Base-by-base conservation (phyloP, 2,888 invertebrate genomes). In the Ennomos erosarius region DNA sequence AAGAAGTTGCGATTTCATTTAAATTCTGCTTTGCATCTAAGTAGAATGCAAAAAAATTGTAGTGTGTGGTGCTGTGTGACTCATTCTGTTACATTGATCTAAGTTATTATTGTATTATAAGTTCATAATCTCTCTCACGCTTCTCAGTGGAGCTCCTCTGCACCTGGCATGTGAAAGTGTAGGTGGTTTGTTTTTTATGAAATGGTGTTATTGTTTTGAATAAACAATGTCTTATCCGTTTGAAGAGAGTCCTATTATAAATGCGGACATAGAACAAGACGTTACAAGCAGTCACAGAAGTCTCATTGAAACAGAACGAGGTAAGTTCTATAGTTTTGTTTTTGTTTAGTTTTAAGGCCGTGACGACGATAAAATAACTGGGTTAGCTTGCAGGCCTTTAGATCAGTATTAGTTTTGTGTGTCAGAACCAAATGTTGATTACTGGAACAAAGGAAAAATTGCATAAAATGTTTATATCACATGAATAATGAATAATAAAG, bases 231-330 rank as follows among this genome's bases (percentile, higher is more conserved):
- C 90, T 67, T 81, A 81, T 58, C 73, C 83, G 62, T 70, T 74
- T 61, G 91, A 92, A 81, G 90, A 92, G 73, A 88, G 83, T 75
- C 86, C 89, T 59, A 88, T 90, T 65, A 83, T 90, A 68, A 89
- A 90, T 73, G 79, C 87, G 44, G 90, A 92, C 67, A 88, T 90
- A 62, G 88, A 88, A 73, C 68, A 90, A 71, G 88, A 91, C 81
- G 81, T 88, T 72, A 88, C 87, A 10, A 82, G 83, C 67, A 87
- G 85, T 70, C 79, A 68, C 53, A 79, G 87, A 59, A 88, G 84
- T 70, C 79, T 92, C 45, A 82, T 92, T 60, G 82, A 83, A 51
- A 73, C 73, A 36, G 87, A 84, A 65, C 72, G 65, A 77, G 87
- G 91, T 90, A 79, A 64, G 67, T 62, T 26, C 10, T 26, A 16